phyloP scores from a whole-genome alignment of 2,888 invertebrate genomes.

The Cremastinae sp. region DNA sequence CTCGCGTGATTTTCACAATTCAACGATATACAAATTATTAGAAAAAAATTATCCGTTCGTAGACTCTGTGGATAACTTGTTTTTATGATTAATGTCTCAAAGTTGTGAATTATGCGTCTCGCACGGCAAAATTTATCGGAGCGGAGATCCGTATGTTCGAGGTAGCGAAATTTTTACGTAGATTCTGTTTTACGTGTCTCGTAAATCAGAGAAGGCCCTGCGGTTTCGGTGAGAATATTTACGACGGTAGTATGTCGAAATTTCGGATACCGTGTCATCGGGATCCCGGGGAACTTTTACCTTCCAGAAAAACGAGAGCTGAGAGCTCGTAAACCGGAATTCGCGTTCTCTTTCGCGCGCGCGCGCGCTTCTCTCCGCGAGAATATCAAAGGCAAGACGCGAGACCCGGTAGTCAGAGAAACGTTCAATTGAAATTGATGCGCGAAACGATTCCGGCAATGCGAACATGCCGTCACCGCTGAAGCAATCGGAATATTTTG shows the following conservation, averaged over 20 bases:
- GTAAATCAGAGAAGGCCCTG: conserved; percentile 57
- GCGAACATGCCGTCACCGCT: not conserved
- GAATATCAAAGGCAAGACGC: not conserved
- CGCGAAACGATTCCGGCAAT: conserved; percentile 14
- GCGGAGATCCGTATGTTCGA: not conserved
- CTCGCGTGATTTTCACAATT: too few relatives aligned
- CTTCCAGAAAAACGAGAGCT: conserved; percentile 13
- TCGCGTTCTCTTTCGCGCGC: not conserved
- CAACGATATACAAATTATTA: too few relatives aligned
- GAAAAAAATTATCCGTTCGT: too few relatives aligned
- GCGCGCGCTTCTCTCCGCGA: conserved; percentile 4
- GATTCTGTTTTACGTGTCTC: conserved; percentile 38
- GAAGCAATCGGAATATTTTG: not conserved
- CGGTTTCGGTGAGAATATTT: conserved; percentile 38
- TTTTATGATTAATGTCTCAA: too few relatives aligned
- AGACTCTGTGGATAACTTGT: too few relatives aligned
- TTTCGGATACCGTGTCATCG: conserved; percentile 20
- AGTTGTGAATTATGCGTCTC: too few relatives aligned
- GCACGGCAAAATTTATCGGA: too few relatives aligned
- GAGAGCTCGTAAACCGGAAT: not conserved
- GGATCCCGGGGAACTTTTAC: not conserved
- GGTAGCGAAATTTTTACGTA: not conserved
- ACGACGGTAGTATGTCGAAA: conserved; percentile 31
- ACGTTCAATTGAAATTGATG: conserved; percentile 54
- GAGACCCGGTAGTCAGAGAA: conserved; percentile 6